Evolutionary conservation across 2,888 invertebrate species (phyloP).

Genomic region (Tuta absoluta): DNA sequence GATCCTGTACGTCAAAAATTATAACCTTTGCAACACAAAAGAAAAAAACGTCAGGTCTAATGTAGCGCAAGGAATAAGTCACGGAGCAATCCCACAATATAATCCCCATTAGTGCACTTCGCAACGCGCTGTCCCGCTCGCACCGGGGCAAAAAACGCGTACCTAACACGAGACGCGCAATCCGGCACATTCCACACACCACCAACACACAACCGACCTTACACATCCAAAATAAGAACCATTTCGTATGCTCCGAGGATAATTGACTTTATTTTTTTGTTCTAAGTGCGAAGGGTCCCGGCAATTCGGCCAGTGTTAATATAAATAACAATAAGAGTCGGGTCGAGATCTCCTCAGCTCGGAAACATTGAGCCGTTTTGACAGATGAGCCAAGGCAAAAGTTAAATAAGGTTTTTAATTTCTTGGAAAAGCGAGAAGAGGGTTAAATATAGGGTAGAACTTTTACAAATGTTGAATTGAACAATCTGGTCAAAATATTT

Average conservation of each 20-base stretch:
- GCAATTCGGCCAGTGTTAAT: slow-evolving; percentile 72
- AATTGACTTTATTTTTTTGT: slow-evolving; percentile 54
- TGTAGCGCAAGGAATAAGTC: slow-evolving; percentile 53
- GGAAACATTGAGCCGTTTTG: slow-evolving; percentile 72
- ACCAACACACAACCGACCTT: slow-evolving; percentile 52
- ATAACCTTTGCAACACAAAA: slow-evolving; percentile 44
- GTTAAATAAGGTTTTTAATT: slow-evolving; percentile 40
- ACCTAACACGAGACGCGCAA: slow-evolving; percentile 73
- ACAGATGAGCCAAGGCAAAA: slow-evolving; percentile 62
- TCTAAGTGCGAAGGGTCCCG: slow-evolving; percentile 72
- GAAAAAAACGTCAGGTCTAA: slow-evolving; percentile 28
- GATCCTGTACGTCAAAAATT: slow-evolving; percentile 34
- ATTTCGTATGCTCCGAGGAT: slow-evolving; percentile 37
- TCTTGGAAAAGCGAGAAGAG: slow-evolving; percentile 23
- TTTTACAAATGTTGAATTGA: background rate
- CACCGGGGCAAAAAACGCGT: slow-evolving; percentile 74
- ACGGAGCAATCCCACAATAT: slow-evolving; percentile 62
- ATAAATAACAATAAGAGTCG: slow-evolving; percentile 77
- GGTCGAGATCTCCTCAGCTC: slow-evolving; percentile 62
- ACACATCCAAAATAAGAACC: slow-evolving; percentile 46
- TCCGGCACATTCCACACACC: slow-evolving; percentile 74
- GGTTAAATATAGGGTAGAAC: slow-evolving; percentile 22
- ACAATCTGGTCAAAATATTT: background rate
- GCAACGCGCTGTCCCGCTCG: slow-evolving; percentile 64
- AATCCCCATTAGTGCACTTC: slow-evolving; percentile 75